Conservation (phyloP, 2,113 vertebrate species). For the Lagopus muta region DNA sequence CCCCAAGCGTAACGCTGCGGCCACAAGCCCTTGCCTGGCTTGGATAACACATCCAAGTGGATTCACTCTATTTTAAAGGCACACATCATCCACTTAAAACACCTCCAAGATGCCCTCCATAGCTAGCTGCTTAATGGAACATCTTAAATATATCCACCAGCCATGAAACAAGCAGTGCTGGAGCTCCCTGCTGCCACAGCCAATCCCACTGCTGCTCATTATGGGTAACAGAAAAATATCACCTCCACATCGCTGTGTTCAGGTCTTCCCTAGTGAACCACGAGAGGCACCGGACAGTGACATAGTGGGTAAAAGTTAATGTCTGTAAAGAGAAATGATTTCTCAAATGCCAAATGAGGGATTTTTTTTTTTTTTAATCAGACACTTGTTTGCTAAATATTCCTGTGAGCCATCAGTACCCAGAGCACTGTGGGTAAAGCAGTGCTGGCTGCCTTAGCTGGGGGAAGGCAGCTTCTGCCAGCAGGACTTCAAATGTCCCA, state of each 20-base stretch:
- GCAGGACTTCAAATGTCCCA: neutral
- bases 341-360: neutral
- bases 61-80: neutral
- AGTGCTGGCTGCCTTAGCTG: neutral
- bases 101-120: neutral
- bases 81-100: neutral
- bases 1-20: neutral
- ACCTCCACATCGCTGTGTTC: neutral
- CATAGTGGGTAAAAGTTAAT: neutral
- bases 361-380: neutral
- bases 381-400: neutral
- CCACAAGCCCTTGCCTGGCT: no score
- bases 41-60: neutral
- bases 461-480: neutral
- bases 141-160: neutral
- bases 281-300: accelerated
- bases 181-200: neutral
- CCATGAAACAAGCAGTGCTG: neutral
- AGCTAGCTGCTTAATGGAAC: neutral
- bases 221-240: neutral
- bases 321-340: neutral
- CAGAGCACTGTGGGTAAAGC: neutral
- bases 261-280: neutral
- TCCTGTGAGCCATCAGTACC: neutral
- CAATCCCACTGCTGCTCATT: neutral